Evolutionary conservation across 2,113 vertebrate species (phyloP), one percentile per base, ranked within the genome.

Genomic region (Ptilonorhynchus violaceus): DNA sequence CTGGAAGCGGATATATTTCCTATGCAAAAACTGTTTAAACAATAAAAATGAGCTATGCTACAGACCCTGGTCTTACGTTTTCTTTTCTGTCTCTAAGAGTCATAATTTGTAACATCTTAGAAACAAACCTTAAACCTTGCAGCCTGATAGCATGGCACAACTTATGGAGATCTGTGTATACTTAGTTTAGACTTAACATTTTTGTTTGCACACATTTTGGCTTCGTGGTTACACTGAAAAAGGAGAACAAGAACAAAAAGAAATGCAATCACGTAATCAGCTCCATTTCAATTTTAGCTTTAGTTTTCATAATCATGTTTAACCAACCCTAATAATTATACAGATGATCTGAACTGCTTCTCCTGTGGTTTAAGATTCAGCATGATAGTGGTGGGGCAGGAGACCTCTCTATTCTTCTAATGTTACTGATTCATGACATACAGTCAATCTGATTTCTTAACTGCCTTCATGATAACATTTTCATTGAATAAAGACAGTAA

Each of bases 21-120:
- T 99, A 99, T 99, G 99, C 99, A 99, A 99, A 98, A 99, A 99
- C 99, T 99, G 99, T 99, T 99, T 99, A 99, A 99, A 99, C 99
- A 99, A 99, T 99, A 99, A 99, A 99, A 99, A 99, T 99, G 99
- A 99, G 99, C 99, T 99, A 99, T 99, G 99, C 99, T 99, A 99
- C 99, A 99, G 98, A 95, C 75, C 91, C 82, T 96, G 85, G 97
- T 97, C 95, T 97, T 97, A 68, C 93, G 96, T 97, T 88, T 95
- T 93, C 91, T 96, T 83, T 93, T 83, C 25, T 62, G 1, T 67
- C 72, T 64, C 27, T 58, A 27, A 56, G 23, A 87, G 13, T 68
- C 1, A 0, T 66, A 89, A 59, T 53, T 60, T 69, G 18, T 82
- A 58, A 33, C 88, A 62, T 83, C 76, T 95, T 92, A 72, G 58